Evolutionary conservation across 2,113 vertebrate species (phyloP).

Genomic region (Hoplias malabaricus): DNA sequence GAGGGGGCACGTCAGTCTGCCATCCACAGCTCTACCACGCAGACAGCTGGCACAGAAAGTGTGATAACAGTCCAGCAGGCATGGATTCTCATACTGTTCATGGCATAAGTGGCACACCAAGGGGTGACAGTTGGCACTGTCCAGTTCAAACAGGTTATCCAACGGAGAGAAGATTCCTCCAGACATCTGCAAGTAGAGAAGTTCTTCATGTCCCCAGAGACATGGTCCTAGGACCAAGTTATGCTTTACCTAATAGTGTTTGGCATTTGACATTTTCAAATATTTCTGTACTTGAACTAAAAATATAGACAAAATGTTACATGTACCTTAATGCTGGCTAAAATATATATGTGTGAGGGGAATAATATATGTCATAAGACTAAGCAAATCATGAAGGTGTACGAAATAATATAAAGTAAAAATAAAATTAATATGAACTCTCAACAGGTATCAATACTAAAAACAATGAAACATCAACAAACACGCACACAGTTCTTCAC

Average conservation of each 20-base stretch:
- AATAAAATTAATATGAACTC: not conserved
- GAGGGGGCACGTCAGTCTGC: constrained; percentile 77
- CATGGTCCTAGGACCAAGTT: not conserved
- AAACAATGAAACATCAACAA: not conserved
- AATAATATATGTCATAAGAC: not conserved
- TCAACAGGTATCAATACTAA: not conserved
- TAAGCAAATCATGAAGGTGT: not conserved
- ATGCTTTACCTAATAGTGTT: not conserved
- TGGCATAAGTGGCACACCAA: constrained; percentile 84
- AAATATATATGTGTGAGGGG: not conserved
- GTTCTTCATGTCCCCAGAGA: constrained; percentile 3
- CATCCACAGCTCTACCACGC: constrained; percentile 71
- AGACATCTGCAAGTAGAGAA: constrained; percentile 70
- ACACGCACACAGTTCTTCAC: constrained; percentile 19
- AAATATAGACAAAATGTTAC: not conserved
- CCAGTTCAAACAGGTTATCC: constrained; percentile 73
- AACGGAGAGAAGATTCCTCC: constrained; percentile 78
- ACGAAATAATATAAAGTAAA: not conserved
- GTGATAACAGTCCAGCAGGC: constrained; percentile 86
- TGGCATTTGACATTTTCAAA: not conserved
- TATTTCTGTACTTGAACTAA: not conserved
- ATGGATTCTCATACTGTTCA: constrained; percentile 79
- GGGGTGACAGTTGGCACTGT: constrained; percentile 76
- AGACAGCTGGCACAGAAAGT: constrained; percentile 82
- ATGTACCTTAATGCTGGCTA: not conserved